These are phyloP conservation scores for Macropis europaea DNA, from an alignment of 2,888 invertebrate genomes.

Conservation along the genomic window DNA sequence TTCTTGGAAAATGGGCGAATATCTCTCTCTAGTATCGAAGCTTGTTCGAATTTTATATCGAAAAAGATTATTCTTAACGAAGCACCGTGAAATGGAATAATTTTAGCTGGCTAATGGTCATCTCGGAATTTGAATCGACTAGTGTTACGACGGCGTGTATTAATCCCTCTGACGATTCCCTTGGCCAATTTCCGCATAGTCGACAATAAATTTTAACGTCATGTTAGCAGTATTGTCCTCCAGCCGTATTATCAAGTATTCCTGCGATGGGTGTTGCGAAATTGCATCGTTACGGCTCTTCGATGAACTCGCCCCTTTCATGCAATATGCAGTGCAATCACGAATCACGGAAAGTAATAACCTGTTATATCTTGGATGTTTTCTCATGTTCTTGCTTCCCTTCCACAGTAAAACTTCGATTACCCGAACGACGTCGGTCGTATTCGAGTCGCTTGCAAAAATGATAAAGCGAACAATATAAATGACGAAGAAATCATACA, in stretches of 20 bases:
- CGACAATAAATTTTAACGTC: constrained; percentile 67
- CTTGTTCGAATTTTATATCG: background rate
- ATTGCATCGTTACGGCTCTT: constrained; percentile 37
- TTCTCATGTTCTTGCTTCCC: background rate
- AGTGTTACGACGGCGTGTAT: constrained; percentile 21
- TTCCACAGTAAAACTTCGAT: too few relatives aligned
- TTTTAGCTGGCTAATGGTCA: constrained; percentile 47
- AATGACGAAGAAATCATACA: too few relatives aligned
- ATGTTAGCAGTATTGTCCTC: constrained; percentile 50
- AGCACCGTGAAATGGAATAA: constrained; percentile 24
- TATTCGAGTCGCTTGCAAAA: too few relatives aligned
- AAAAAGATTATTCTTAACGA: background rate
- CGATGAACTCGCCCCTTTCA: constrained; percentile 39
- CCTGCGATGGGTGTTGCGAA: constrained; percentile 30
- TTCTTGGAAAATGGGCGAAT: too few relatives aligned
- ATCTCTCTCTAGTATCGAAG: too few relatives aligned
- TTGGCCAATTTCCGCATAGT: constrained; percentile 61
- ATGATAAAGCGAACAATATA: too few relatives aligned
- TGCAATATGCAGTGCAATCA: constrained; percentile 35
- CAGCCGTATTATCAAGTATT: constrained; percentile 50
- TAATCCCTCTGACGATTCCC: constrained; percentile 61
- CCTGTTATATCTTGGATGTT: background rate
- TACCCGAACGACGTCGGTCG: too few relatives aligned
- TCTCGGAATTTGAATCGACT: constrained; percentile 35
- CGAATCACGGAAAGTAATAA: constrained; percentile 10